A percentile compares a stretch with the other conserved stretches of the same genome.
Evolutionary conservation across 2,888 invertebrate genomes (phyloP).

Genomic region (Latheticus oryzae): DNA sequence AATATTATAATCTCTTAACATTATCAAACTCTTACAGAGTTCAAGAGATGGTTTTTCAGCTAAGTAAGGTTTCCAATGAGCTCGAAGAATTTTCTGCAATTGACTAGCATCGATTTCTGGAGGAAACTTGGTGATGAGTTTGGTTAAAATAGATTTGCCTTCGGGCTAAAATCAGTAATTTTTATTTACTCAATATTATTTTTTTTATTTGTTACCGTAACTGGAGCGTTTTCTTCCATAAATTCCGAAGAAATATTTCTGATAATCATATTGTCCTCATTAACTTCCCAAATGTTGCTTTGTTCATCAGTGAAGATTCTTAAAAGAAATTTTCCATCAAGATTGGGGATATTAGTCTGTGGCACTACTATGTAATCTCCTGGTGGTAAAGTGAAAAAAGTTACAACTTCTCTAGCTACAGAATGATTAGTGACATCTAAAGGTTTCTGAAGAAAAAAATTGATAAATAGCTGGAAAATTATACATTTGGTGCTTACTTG

Average conservation of each 20-base stretch:
- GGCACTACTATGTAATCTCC: constrained; percentile 82
- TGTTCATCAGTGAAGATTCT: constrained; percentile 79
- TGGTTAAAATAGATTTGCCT: constrained; percentile 67
- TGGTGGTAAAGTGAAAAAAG: constrained; percentile 79
- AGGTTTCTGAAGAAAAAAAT: constrained; percentile 70
- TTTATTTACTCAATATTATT: background rate
- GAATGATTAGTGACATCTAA: constrained; percentile 77
- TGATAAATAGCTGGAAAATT: background rate
- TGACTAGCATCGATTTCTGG: constrained; percentile 73
- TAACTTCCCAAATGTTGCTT: constrained; percentile 82
- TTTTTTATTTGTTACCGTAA: too few species aligned
- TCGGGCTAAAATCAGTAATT: constrained; percentile 64
- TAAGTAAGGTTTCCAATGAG: constrained; percentile 71
- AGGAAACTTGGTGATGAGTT: constrained; percentile 69
- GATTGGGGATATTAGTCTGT: constrained; percentile 75
- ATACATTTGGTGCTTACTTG: constrained; percentile 62
- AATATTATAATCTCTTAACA: constrained; percentile 75
- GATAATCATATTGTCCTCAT: constrained; percentile 79
- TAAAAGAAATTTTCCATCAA: constrained; percentile 78
- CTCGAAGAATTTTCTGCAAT: constrained; percentile 71
- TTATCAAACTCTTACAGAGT: constrained; percentile 76
- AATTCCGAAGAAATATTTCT: constrained; percentile 73
- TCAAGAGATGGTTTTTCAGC: constrained; percentile 73
- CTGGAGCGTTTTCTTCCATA: constrained; percentile 68
- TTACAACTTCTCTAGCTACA: constrained; percentile 75